Conservation (phyloP, 1,140 invertebrate genomes). For the Geopemphigus sp. region DNA sequence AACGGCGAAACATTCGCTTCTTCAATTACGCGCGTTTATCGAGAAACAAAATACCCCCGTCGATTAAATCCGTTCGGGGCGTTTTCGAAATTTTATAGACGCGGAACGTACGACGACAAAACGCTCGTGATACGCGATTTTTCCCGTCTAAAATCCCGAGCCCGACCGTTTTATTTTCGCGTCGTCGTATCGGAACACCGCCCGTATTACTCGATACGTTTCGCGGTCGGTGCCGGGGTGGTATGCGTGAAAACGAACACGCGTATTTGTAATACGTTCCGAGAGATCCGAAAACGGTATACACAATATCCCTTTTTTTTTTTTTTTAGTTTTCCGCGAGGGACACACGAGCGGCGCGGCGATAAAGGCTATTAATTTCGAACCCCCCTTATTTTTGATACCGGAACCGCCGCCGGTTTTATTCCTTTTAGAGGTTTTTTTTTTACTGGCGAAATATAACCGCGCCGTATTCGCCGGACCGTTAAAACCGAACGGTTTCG, state of each 20-base stretch:
- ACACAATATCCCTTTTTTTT: constrained; percentile 32
- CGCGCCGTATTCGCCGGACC: not conserved
- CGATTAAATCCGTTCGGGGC: too few species aligned
- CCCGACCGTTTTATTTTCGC: too few species aligned
- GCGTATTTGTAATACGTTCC: not conserved
- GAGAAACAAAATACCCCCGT: too few species aligned
- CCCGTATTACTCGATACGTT: too few species aligned
- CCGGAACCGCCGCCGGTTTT: constrained; percentile 15
- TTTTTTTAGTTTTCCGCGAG: not conserved
- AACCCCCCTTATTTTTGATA: constrained; percentile 26
- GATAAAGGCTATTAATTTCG: constrained; percentile 29
- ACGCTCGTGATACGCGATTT: too few species aligned
- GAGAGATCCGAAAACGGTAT: not conserved
- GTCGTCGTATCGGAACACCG: too few species aligned
- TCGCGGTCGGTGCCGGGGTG: not conserved
- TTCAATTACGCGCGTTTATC: too few species aligned
- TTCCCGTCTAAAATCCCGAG: too few species aligned
- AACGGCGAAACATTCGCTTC: too few species aligned
- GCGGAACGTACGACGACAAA: too few species aligned
- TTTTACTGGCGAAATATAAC: not conserved
- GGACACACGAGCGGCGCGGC: not conserved
- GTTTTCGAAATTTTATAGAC: too few species aligned
- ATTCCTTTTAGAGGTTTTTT: constrained; percentile 26
- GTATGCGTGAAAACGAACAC: not conserved
- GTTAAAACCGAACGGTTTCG: constrained; percentile 5